A percentile compares a stretch with the other conserved stretches of the same genome.
These are phyloP conservation scores for Tangara arthus DNA, from an alignment of 2,797 vertebrate species.

Conservation along the genomic window DNA sequence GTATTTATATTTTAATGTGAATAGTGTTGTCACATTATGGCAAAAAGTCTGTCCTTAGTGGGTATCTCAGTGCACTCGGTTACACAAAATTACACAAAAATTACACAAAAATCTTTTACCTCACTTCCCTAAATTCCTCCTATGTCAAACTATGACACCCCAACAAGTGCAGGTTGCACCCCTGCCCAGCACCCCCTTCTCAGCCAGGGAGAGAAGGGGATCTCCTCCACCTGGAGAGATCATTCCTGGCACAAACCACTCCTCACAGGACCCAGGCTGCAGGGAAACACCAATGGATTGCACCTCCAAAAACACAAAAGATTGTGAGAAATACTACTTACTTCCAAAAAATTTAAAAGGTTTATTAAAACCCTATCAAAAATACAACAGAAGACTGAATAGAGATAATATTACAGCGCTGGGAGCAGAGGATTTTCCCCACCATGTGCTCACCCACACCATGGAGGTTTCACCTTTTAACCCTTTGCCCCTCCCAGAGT, in stretches of 20 bases:
- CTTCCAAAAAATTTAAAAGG: neutral
- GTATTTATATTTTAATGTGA: neutral
- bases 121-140: neutral
- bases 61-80: neutral
- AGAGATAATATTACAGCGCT: neutral
- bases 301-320: neutral
- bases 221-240: neutral
- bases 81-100: neutral
- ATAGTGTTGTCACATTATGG: neutral
- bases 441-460: neutral
- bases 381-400: neutral
- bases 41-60: neutral
- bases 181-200: neutral
- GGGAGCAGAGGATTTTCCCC: accelerated
- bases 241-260: neutral
- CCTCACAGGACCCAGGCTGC: neutral
- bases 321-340: neutral
- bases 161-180: neutral
- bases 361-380: neutral
- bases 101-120: neutral
- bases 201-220: neutral
- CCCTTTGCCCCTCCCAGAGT: neutral
- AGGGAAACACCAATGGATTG: neutral
- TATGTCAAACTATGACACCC: neutral
- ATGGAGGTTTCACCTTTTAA: neutral